Conservation (phyloP, 2,888 invertebrate genomes). For the Sminthurinus aureus region DNA sequence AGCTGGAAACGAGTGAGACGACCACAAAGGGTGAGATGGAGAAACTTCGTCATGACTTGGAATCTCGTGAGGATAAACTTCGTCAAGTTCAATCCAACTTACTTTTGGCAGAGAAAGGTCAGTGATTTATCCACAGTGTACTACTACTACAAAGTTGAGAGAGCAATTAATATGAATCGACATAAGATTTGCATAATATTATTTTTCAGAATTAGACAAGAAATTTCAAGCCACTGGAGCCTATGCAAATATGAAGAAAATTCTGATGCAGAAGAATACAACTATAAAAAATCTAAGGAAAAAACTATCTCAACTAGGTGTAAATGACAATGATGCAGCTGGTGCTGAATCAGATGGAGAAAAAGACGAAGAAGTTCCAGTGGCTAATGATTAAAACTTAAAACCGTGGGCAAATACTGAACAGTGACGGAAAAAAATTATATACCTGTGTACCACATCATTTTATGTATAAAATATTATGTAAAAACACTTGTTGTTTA, state of each 20-base stretch:
- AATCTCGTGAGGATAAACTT: constrained; percentile 55
- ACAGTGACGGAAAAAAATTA: too few species aligned
- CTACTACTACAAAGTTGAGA: not conserved
- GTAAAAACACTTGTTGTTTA: too few species aligned
- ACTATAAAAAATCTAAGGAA: constrained; percentile 66
- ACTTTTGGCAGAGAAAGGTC: constrained; percentile 68
- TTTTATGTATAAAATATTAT: too few species aligned
- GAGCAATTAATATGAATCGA: too few species aligned
- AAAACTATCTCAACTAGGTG: constrained; percentile 55
- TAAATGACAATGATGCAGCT: constrained; percentile 22
- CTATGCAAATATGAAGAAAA: constrained; percentile 68
- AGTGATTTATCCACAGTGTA: constrained; percentile 62
- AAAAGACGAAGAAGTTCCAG: too few species aligned
- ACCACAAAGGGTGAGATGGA: constrained; percentile 61
- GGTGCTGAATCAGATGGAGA: too few species aligned
- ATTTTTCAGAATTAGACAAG: constrained; percentile 59
- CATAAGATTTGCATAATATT: too few species aligned
- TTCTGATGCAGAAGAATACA: constrained; percentile 68
- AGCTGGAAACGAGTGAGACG: constrained; percentile 44
- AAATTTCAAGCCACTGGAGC: constrained; percentile 69
- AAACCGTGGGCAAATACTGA: too few species aligned
- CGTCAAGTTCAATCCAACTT: constrained; percentile 65
- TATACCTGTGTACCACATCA: too few species aligned
- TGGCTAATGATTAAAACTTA: too few species aligned
- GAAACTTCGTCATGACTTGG: constrained; percentile 59